These are phyloP conservation scores for Bombus breviceps DNA, from an alignment of 1,140 invertebrate species.

Conservation along the genomic window DNA sequence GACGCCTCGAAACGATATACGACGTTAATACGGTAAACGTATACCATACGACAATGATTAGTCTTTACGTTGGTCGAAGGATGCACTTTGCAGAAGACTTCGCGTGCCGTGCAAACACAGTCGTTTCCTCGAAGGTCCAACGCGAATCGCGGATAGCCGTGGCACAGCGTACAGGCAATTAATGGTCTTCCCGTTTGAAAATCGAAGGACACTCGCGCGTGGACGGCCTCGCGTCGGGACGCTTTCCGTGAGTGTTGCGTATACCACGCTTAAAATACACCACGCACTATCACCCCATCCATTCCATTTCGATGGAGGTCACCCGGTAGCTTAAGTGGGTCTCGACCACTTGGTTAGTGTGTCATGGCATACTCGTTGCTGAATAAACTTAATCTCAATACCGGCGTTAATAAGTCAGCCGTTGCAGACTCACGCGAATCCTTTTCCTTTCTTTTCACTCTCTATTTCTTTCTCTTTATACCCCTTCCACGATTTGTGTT, in stretches of 20 bases:
- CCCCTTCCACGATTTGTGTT: slow-evolving; percentile 4
- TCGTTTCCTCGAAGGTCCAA: slow-evolving; percentile 13
- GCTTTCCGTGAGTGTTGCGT: slow-evolving; percentile 61
- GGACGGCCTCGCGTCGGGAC: slow-evolving; percentile 57
- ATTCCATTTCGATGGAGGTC: slow-evolving; percentile 81
- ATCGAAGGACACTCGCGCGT: slow-evolving; percentile 66
- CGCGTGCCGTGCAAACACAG: not conserved
- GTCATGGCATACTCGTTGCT: slow-evolving; percentile 79
- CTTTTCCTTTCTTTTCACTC: not conserved
- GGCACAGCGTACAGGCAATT: slow-evolving; percentile 35
- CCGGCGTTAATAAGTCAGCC: slow-evolving; percentile 66
- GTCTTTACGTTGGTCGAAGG: not conserved
- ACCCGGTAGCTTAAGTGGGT: slow-evolving; percentile 81
- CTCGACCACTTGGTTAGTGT: slow-evolving; percentile 84
- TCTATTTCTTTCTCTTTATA: not conserved
- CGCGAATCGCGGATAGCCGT: slow-evolving; percentile 19
- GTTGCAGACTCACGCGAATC: slow-evolving; percentile 41
- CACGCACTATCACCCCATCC: slow-evolving; percentile 78
- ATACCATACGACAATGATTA: too few species aligned
- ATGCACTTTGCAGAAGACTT: slow-evolving; percentile 6
- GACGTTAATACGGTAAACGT: too few species aligned
- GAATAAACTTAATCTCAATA: slow-evolving; percentile 80
- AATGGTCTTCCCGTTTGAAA: slow-evolving; percentile 70
- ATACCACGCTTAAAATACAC: slow-evolving; percentile 70
- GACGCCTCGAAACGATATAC: not conserved